Evolutionary conservation across 2,888 invertebrate species (phyloP), one percentile per base, ranked within the genome.

Genomic region (Sinodicranocentrus sp.): DNA sequence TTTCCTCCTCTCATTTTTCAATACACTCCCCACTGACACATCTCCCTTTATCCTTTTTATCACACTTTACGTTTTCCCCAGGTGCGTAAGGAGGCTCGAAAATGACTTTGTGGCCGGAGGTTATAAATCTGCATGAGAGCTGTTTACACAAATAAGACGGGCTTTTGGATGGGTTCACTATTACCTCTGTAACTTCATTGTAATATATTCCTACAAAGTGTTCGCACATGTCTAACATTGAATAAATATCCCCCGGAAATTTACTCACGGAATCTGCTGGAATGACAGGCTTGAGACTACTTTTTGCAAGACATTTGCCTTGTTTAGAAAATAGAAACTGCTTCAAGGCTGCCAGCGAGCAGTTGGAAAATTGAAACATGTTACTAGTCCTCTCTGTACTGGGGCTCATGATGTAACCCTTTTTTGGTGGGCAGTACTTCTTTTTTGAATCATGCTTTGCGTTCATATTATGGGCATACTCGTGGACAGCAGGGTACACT

Each of bases 371-470:
- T 28, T 72, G 52, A 28, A 57, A 80, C 80, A 80, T 80, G 43
- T 80, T 80, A n/a, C 13, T 10, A 0, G 80, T 73, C 19, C 57
- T 26, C 15, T 26, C 6, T 1, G 72, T 72, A 3, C 8, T 52
- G n/a, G 80, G 80, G 13, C 65, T 72, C 80, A 80, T 80, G 3
- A 80, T 72, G 44, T 57, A 67, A 28, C 80, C 80, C 1, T 52
- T 19, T 21, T 39, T 43, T 6, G 65, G 63, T 15, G 52, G 26
- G 52, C 80, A 80, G 6, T 43, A 8, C 10, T 8, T 23, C 10
- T 44, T 39, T 17, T 70, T 70, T 0, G 78, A 59, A 28, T 80
- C 80, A 44, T 80, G 80, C 28, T 73, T 80, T 1, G 19, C 52
- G 1, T 63, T 71, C 25, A 80, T 17, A 21, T 80, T 80, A 17